A percentile compares a stretch with the other conserved stretches of the same genome.
Conservation (phyloP, 37 sponge, comb jelly and placozoan species). For the Beroe forskalii region DNA sequence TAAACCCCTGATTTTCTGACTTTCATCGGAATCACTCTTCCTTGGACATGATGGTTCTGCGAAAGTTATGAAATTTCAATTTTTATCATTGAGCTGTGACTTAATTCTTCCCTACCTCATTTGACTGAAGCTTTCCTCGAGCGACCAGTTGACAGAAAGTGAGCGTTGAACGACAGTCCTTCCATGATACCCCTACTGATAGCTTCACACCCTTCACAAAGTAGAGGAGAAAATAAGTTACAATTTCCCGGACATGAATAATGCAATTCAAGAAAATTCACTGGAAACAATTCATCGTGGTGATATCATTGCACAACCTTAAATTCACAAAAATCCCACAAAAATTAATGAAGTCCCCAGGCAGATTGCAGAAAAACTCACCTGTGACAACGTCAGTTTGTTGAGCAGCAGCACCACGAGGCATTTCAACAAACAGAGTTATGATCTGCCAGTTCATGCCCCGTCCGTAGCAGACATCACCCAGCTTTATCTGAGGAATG, state of each 20-base stretch:
- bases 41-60: too few relatives aligned
- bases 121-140: slow-evolving; percentile 50
- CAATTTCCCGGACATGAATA: background rate
- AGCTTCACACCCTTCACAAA: slow-evolving; percentile 38
- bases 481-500: background rate
- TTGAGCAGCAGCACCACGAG: background rate
- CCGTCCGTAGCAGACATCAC: background rate
- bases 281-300: background rate
- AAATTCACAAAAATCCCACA: background rate
- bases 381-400: slow-evolving; percentile 45
- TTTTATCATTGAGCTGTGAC: too few relatives aligned
- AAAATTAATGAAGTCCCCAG: background rate
- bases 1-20: too few relatives aligned
- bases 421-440: background rate
- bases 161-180: background rate
- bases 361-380: too few relatives aligned
- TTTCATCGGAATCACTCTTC: too few relatives aligned
- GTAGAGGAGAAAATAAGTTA: background rate
- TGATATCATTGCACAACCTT: background rate
- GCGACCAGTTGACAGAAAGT: background rate
- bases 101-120: slow-evolving; percentile 5
- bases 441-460: slow-evolving; percentile 57
- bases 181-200: slow-evolving; percentile 42
- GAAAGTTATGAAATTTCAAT: too few relatives aligned
- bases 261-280: background rate